Base-by-base conservation (phyloP, 2,888 invertebrate species). In the Patella depressa region DNA sequence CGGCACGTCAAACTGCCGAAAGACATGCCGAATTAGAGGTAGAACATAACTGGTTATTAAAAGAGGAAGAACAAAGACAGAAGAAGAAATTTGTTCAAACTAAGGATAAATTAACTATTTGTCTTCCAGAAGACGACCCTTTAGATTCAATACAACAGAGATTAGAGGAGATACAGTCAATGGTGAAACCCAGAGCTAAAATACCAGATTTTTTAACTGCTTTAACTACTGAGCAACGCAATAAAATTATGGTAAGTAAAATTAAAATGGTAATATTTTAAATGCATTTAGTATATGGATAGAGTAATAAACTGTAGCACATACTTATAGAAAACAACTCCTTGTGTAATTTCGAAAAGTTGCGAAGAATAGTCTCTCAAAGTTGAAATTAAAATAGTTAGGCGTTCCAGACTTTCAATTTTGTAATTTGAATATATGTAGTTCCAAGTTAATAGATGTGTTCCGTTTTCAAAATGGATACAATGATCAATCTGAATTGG, bases 21-120 rank as follows among this genome's bases (percentile, higher is more conserved):
- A 83, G 83, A 75, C 83, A 85, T 1, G 87, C 86, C 5, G 85
- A 85, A 72, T 88, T 86, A 74, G 86, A 87, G 75, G 86, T 88
- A 75, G 86, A 86, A 53, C 88, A 88, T 81, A 86, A 88, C 79
- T 88, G 88, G 88, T 81, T 87, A 72, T 79, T 88, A 76, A 84
- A 86, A 75, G 86, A 86, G 59, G 83, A 83, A 55, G 77, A 85
- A 54, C 84, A 84, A 29, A 84, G 83, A 53, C 83, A 84, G 59
- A 80, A 83, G 34, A 83, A 84, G 71, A 80, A 84, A 65, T 83
- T 87, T 71, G 78, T 80, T 59, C 80, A 73, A 72, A 79, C 83
- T 53, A 85, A 84, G 81, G 83, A 83, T 75, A 83, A 85, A 80
- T 78, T 88, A 75, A 79, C 80, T 80, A 87, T 88, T 82, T 75